Base-by-base conservation (phyloP, 2,888 invertebrate species). In the Eristalinus sepulchralis region DNA sequence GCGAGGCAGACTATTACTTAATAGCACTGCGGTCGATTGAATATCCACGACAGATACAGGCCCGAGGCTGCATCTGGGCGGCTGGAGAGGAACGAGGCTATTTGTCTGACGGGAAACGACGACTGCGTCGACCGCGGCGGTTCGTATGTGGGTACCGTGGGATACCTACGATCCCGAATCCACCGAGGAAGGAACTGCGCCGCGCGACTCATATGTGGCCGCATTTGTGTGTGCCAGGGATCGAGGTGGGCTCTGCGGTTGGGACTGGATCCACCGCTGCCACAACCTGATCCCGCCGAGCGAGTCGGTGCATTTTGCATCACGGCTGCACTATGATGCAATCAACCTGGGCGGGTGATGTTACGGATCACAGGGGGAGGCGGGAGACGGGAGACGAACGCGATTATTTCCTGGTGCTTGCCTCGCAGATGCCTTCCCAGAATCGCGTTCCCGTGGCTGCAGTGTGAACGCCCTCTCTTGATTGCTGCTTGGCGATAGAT, bases 11-110 rank as follows among this genome's bases (percentile, higher is more conserved):
- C 86, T 78, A 86, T 83, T 83, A 86, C 75, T 83, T 83, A 86
- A 86, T 75, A 83, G 86, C 33, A 13, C 71, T 82, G 83, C 57
- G 86, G 82, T 75, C 83, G 86, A 86, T 86, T 86, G 71, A 83
- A 79, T 86, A 86, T 83, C 86, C 57, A 70, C 68, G 57, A 67
- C 47, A 59, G 68, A 17, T 6, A 60, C 63, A 72, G 36, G 68
- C 68, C 60, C 22, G 63, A 73, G 59, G 66, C 60, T 60, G 79
- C 47, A 47, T 47, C 47, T 17, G 17, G 64, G 68, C 67, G 63
- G 64, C 73, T 73, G 27, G 71, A 53, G 60, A 66, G 82, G 71
- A 83, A 62, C 72, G 57, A 78, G 64, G 73, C 68, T 71, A 80
- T 84, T 81, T 73, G 82, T 82, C 85, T 82, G 82, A 85, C 77